Conservation (phyloP, 1,140 invertebrate genomes). For the Bradynema listronoti region DNA sequence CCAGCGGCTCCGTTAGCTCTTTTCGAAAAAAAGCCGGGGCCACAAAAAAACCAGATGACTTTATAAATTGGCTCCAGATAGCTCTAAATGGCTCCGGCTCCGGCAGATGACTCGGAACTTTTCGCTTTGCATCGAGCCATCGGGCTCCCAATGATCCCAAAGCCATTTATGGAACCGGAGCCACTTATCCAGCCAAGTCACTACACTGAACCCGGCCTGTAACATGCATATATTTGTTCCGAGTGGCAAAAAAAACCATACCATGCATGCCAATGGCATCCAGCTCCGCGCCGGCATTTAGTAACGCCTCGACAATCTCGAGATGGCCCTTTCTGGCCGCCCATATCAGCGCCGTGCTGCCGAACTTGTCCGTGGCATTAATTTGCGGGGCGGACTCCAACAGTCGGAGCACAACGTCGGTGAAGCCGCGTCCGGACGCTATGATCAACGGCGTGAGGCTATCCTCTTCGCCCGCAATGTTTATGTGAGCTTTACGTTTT, state of each 20-base stretch:
- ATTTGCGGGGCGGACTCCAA: slow-evolving; percentile 66
- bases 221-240: too few relatives aligned
- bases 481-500: slow-evolving; percentile 80
- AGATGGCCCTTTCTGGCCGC: slow-evolving; percentile 76
- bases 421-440: slow-evolving; percentile 82
- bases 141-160: too few relatives aligned
- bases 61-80: too few relatives aligned
- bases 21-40: too few relatives aligned
- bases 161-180: too few relatives aligned
- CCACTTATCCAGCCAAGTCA: too few relatives aligned
- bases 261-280: slow-evolving; percentile 76
- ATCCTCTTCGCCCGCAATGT: slow-evolving; percentile 84
- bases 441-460: slow-evolving; percentile 85
- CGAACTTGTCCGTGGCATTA: slow-evolving; percentile 66
- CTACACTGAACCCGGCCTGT: too few relatives aligned
- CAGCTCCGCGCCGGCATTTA: slow-evolving; percentile 75
- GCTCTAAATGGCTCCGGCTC: too few relatives aligned
- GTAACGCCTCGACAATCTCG: slow-evolving; percentile 71
- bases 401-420: slow-evolving; percentile 74
- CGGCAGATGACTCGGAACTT: too few relatives aligned
- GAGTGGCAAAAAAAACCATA: slow-evolving; percentile 11
- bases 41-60: too few relatives aligned
- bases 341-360: slow-evolving; percentile 91
- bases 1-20: too few relatives aligned
- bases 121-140: too few relatives aligned